Percentiles rank a stretch among this genome's conserved stretches.
phyloP scores from a whole-genome alignment of 2,113 vertebrate species.

The Tachysurus vachellii region DNA sequence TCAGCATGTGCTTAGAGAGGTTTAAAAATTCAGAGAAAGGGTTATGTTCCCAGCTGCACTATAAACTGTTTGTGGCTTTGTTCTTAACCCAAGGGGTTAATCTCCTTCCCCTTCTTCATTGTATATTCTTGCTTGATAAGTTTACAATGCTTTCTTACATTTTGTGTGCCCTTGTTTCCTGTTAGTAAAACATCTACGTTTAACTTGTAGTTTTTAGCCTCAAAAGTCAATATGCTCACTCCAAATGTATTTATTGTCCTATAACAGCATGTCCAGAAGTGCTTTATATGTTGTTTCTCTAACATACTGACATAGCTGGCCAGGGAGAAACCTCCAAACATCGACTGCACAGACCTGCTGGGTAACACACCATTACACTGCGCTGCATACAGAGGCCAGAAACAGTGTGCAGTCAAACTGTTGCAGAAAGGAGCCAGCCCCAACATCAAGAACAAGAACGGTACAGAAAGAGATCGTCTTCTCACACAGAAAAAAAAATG shows the following conservation, averaged over 20 bases:
- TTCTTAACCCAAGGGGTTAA: not conserved
- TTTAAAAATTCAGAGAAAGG: not conserved
- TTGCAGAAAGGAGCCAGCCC: constrained; percentile 83
- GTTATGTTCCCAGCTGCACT: not conserved
- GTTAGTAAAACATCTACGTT: not conserved
- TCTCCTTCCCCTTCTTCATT: not conserved
- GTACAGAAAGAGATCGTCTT: constrained; percentile 62
- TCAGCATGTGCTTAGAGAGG: not conserved
- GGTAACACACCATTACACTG: constrained; percentile 95
- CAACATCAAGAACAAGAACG: constrained; percentile 85
- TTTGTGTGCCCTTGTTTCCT: not conserved
- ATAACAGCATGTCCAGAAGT: not conserved
- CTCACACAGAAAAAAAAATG: not conserved
- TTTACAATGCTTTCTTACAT: not conserved
- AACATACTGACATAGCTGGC: constrained; percentile 75
- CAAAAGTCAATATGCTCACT: not conserved
- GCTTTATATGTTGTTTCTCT: constrained; percentile 10
- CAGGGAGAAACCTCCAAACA: constrained; percentile 83
- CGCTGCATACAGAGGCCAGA: constrained; percentile 93
- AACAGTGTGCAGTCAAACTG: constrained; percentile 86
- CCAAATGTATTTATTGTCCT: not conserved
- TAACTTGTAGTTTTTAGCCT: not conserved
- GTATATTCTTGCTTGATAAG: not conserved
- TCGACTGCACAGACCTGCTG: constrained; percentile 88
- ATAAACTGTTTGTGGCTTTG: not conserved